phyloP scores from a whole-genome alignment of 1,140 invertebrate species.

The Danaus melanippus region DNA sequence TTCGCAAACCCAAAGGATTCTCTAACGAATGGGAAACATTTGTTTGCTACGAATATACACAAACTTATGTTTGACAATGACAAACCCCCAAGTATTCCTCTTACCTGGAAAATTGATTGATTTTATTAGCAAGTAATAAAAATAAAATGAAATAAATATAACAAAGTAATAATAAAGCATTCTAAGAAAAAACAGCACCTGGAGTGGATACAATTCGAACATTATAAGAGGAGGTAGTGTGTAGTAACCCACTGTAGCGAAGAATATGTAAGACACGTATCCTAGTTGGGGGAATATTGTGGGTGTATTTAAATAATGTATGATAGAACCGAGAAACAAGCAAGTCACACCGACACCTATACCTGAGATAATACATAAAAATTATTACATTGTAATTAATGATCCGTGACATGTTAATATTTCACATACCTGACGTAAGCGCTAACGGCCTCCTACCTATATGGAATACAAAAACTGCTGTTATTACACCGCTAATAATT shows the following conservation, averaged over 20 bases:
- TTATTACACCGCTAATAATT: conserved; percentile 17
- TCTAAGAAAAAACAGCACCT: conserved; percentile 22
- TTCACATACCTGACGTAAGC: conserved; percentile 27
- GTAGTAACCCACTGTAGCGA: conserved; percentile 38
- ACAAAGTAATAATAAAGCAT: neutral
- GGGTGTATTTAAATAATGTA: conserved; percentile 12
- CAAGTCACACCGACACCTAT: conserved; percentile 27
- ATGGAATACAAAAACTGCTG: conserved; percentile 30
- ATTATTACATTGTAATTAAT: no score
- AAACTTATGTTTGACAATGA: conserved; percentile 29
- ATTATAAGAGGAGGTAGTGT: conserved; percentile 41
- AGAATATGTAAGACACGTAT: conserved; percentile 31
- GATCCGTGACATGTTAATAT: no score
- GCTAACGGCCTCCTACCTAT: conserved; percentile 29
- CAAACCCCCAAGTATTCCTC: conserved; percentile 38
- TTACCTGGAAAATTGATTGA: conserved; percentile 27
- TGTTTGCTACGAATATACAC: conserved; percentile 31
- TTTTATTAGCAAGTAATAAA: neutral
- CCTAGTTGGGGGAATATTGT: conserved; percentile 29
- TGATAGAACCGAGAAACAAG: conserved; percentile 21
- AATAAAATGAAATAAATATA: neutral
- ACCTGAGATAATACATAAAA: conserved; percentile 24
- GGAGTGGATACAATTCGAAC: conserved; percentile 47
- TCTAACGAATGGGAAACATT: conserved; percentile 26
- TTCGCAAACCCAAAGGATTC: conserved; percentile 32